Conservation (phyloP, 2,113 vertebrate genomes). For the Boulengeromyrus knoepffleri region DNA sequence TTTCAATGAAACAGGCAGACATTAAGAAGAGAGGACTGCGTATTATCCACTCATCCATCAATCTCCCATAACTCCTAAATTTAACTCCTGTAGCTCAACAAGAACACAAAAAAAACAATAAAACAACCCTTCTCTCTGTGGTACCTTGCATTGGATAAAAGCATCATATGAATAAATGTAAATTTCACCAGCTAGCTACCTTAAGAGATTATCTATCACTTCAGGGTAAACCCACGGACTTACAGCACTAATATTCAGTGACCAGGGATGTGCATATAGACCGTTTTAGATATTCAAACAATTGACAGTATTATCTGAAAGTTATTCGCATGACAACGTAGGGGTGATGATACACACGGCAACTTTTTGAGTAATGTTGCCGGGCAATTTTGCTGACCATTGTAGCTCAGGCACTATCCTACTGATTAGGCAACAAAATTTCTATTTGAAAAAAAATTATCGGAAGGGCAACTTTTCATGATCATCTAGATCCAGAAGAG, state of each 20-base stretch:
- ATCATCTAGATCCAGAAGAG: neutral
- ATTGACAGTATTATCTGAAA: neutral
- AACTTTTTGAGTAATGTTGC: neutral
- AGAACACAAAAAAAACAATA: neutral
- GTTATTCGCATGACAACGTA: neutral
- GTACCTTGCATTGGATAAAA: neutral
- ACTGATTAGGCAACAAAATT: neutral
- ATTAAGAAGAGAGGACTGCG: neutral
- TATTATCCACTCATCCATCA: neutral
- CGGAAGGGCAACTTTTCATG: neutral
- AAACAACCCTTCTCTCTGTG: neutral
- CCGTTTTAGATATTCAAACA: neutral
- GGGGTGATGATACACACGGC: neutral
- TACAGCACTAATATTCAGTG: no score
- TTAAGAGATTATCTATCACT: no score
- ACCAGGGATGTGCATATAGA: no score
- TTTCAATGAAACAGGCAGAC: neutral
- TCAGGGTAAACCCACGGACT: no score
- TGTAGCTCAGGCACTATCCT: neutral
- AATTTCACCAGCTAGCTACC: neutral
- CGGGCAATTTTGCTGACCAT: neutral
- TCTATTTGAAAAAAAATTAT: neutral
- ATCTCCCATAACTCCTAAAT: neutral
- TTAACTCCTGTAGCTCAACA: neutral
- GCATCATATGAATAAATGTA: neutral